Base-by-base conservation (phyloP, 2,113 vertebrate species). In the Psittacula cyanocephala region DNA sequence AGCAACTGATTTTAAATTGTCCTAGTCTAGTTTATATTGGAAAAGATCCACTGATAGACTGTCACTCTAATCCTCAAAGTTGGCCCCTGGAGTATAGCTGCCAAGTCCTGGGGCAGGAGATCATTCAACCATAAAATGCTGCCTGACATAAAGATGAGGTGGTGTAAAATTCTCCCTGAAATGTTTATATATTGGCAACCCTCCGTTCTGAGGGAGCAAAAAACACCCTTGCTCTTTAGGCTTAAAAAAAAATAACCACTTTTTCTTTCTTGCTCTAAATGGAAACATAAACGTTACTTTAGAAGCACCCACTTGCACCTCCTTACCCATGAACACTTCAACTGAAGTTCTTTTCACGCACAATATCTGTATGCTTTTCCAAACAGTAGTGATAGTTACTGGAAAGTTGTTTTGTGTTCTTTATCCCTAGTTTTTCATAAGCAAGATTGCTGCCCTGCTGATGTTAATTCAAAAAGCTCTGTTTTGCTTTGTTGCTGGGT, bases 351-450 rank as follows among this genome's bases (percentile, higher is more conserved):
- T 88, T 94, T 97, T 94, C 89, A 79, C 60, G 77, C 86, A 85
- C 43, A 55, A 22, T 97, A 96, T 97, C 97, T 98, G 97, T 83
- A 75, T 69, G 92, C 64, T 95, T 94, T 86, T 96, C 95, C 97
- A 98, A 98, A 98, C 92, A 98, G 95, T 80, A 97, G 94, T 94
- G 89, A 92, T 47, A 87, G 52, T 63, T 97, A 97, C 97, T 98
- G 95, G 97, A 98, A 97, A 83, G 59, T 53, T 69, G 62, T 57
- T 84, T 65, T 65, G 49, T 80, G 67, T 55, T 94, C 77, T 95
- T 97, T 95, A 85, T n/a, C 91, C 78, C 49, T 84, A 64, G 64
- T 47, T 91, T 88, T 96, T 94, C 96, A 81, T 91, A 98, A 96
- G 93, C 90, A 97, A 89, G 76, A 83, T 69, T 97, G 91, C 97